Evolutionary conservation across 2,888 invertebrate genomes (phyloP), one percentile per base, ranked within the genome.

Genomic region (Acleris holmiana): DNA sequence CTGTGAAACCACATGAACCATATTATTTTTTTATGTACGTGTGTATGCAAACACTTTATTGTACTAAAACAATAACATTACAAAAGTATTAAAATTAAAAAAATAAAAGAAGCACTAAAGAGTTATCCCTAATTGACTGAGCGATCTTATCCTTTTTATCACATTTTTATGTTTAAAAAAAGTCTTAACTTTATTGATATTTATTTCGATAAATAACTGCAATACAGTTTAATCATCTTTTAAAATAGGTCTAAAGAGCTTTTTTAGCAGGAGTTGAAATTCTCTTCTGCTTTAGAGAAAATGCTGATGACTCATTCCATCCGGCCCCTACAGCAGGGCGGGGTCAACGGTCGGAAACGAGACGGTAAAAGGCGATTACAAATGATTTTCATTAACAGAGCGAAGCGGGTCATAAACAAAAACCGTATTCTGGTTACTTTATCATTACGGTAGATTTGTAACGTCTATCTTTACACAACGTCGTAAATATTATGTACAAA

Each of bases 401-500:
- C 23, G 61, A 55, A 62, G 13, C 49, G 25, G 29, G 41, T 49
- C 29, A 49, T 56, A 56, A 62, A 62, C 49, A 35, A 41, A n/a
- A 56, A 62, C 49, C 41, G 48, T 49, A 58, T 35, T 57, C 57
- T 40, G 57, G 48, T 35, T 48, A 35, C 47, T 53, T 54, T 25
- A 56, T 62, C 56, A 56, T 62, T 56, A 50, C 50, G 49, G 44
- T 21, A 58, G 23, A 63, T 58, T 58, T 17, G 53, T 48, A 64
- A 64, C 41, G 58, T 59, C 49, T 58, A 54, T 64, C 53, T 64
- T 59, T 54, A 48, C 61, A 48, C 59, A 49, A 48, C 25, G 17
- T 35, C 63, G 58, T 64, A 64, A 64, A 59, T 65, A 51, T 57
- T 57, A 59, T 50, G 54, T 65, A 49, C 64, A 65, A 59, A 59